Conservation (phyloP, 2,888 invertebrate genomes). For the Cataglyphis cursor region DNA sequence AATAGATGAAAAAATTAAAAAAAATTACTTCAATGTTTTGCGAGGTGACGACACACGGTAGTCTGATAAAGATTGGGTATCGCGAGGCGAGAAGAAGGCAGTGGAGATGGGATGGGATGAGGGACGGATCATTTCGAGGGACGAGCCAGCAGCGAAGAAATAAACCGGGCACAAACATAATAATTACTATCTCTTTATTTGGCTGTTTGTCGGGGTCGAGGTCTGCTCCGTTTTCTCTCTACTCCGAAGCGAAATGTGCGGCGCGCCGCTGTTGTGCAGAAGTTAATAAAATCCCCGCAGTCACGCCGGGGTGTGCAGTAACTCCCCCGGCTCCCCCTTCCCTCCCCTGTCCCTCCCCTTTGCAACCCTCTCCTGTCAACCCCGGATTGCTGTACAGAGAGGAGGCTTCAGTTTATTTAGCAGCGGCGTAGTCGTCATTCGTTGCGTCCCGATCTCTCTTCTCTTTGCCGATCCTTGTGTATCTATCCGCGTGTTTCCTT, state of each 20-base stretch:
- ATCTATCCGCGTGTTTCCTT: constrained; percentile 62
- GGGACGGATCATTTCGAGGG: constrained; percentile 33
- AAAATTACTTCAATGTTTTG: constrained; percentile 28
- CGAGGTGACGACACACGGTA: constrained; percentile 27
- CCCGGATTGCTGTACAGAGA: constrained; percentile 52
- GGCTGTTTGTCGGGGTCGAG: constrained; percentile 82
- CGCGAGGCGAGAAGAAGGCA: constrained; percentile 41
- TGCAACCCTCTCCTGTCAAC: constrained; percentile 54
- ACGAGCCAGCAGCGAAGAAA: constrained; percentile 77
- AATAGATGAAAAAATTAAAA: constrained; percentile 13
- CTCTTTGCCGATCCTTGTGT: constrained; percentile 65
- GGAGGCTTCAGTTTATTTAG: constrained; percentile 85
- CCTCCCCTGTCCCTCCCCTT: constrained; percentile 61
- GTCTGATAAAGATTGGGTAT: constrained; percentile 41
- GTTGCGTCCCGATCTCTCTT: constrained; percentile 61
- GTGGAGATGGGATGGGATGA: constrained; percentile 40
- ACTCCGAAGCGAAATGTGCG: constrained; percentile 69
- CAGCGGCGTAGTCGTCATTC: constrained; percentile 83
- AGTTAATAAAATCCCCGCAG: constrained; percentile 87
- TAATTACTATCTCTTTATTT: constrained; percentile 86
- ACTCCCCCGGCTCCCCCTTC: constrained; percentile 67
- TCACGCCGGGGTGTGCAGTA: constrained; percentile 78
- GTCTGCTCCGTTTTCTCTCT: constrained; percentile 66
- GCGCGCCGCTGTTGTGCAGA: constrained; percentile 83
- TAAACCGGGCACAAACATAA: constrained; percentile 84